These are phyloP conservation scores for Poeciliopsis presidionis DNA, from an alignment of 2,797 vertebrate genomes.

Conservation along the genomic window DNA sequence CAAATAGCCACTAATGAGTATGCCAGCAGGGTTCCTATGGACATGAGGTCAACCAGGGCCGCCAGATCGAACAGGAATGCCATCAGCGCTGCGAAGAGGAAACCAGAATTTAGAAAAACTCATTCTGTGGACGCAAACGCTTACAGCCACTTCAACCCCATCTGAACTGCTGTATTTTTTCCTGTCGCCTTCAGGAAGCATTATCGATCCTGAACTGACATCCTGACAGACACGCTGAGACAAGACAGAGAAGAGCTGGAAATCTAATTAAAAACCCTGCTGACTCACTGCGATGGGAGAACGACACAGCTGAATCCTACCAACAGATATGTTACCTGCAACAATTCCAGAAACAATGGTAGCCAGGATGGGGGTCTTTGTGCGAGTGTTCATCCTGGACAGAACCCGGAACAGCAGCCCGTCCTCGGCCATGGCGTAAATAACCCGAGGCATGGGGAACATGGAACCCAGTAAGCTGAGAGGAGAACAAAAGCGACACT, in stretches of 20 bases:
- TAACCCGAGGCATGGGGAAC: conserved; percentile 98
- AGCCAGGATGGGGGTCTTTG: conserved; percentile 91
- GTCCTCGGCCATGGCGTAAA: conserved; percentile 96
- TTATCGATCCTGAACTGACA: conserved; percentile 22
- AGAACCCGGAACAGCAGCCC: conserved; percentile 90
- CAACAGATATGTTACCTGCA: conserved; percentile 77
- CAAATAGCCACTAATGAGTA: conserved; percentile 94
- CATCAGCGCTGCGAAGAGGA: conserved; percentile 84
- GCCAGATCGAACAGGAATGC: conserved; percentile 92
- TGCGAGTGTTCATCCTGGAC: conserved; percentile 84
- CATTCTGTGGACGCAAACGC: background rate
- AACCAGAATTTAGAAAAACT: conserved; percentile 13
- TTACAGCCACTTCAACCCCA: background rate
- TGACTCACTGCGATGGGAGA: background rate
- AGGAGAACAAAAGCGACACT: conserved; percentile 12
- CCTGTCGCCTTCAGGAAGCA: background rate
- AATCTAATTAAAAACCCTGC: conserved; percentile 1
- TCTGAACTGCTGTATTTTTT: background rate
- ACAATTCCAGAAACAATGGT: conserved; percentile 88
- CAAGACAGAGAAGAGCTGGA: conserved; percentile 2
- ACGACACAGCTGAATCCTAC: background rate
- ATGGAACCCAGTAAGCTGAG: conserved; percentile 93
- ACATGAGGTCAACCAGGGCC: conserved; percentile 96
- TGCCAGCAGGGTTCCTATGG: conserved; percentile 93
- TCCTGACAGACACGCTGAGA: conserved; percentile 8